These are phyloP conservation scores for Bilobella aurantiaca DNA, from an alignment of 1,140 invertebrate species.

Conservation along the genomic window DNA sequence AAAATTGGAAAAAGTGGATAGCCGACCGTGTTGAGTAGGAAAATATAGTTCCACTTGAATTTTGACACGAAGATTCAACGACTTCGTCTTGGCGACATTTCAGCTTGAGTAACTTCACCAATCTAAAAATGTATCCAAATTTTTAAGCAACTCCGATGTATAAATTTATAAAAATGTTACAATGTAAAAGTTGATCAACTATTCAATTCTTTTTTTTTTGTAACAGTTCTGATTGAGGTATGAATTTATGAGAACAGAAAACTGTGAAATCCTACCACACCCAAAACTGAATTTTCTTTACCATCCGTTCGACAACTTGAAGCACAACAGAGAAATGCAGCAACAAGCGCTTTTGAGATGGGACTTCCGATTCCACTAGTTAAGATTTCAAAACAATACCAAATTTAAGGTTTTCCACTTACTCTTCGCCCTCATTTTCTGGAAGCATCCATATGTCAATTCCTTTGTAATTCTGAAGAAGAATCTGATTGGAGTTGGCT, in stretches of 20 bases:
- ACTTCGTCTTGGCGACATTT: neutral
- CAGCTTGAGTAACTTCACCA: conserved; percentile 26
- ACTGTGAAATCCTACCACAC: neutral
- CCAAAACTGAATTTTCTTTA: neutral
- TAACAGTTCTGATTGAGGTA: conserved; percentile 3
- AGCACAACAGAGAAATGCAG: conserved; percentile 1
- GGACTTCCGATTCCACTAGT: neutral
- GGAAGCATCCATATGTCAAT: conserved; percentile 30
- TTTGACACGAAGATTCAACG: conserved; percentile 23
- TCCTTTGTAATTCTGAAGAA: conserved; percentile 14
- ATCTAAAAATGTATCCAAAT: conserved; percentile 15
- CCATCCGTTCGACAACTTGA: neutral
- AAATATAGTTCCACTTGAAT: conserved; percentile 17
- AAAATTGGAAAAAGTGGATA: conserved; percentile 13
- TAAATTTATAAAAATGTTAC: no score
- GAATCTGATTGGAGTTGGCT: neutral
- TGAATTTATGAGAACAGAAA: neutral
- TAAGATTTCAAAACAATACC: no score
- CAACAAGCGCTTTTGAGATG: neutral
- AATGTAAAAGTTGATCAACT: neutral
- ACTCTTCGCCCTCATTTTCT: conserved; percentile 20
- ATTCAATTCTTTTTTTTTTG: neutral
- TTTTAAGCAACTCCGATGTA: neutral
- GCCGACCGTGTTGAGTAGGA: conserved; percentile 20
- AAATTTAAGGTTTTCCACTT: conserved; percentile 14